Conservation (phyloP, 2,888 invertebrate species). For the Eupithecia subfuscata region DNA sequence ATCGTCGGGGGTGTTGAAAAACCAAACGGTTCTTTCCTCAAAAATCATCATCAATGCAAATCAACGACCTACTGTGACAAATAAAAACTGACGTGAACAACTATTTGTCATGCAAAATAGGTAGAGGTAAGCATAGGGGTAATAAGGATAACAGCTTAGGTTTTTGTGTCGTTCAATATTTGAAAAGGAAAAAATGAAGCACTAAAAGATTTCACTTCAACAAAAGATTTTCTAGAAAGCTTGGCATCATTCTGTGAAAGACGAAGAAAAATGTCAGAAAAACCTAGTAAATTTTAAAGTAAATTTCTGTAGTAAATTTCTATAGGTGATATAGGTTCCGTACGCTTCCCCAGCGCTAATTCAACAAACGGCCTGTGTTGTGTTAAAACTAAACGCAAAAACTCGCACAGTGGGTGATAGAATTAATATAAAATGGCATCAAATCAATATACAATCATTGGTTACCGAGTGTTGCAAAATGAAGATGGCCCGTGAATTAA, state of each 20-base stretch:
- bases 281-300: background rate
- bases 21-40: background rate
- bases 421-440: too few species aligned
- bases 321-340: too few species aligned
- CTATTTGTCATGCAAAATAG: background rate
- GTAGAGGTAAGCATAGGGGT: background rate
- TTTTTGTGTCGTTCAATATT: background rate
- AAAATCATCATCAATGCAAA: background rate
- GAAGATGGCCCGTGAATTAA: too few species aligned
- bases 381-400: too few species aligned
- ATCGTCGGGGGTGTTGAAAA: background rate
- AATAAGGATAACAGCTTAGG: background rate
- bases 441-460: too few species aligned
- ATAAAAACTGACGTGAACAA: background rate
- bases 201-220: constrained; percentile 6
- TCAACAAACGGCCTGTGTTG: too few species aligned
- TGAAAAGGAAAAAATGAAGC: background rate
- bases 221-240: constrained; percentile 8
- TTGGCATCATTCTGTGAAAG: background rate
- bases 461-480: too few species aligned
- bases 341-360: too few species aligned
- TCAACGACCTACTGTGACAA: background rate
- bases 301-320: too few species aligned
- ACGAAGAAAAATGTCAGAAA: background rate
- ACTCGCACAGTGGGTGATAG: too few species aligned